Evolutionary conservation across 1,140 invertebrate species (phyloP).

Genomic region (Polypedilum pembai): DNA sequence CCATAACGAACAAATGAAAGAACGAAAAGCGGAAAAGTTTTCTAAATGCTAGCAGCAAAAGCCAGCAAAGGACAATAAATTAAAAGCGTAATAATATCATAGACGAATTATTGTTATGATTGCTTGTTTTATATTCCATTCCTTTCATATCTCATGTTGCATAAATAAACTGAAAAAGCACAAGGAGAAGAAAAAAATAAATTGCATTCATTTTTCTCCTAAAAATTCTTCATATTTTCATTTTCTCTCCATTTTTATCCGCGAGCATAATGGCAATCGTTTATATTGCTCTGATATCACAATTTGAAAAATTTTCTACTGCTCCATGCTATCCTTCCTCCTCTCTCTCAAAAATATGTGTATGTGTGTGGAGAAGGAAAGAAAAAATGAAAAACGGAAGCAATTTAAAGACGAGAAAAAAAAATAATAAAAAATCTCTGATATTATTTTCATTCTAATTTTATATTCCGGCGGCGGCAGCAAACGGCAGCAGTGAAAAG

Average conservation of each 20-base stretch:
- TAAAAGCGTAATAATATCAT: too few species aligned
- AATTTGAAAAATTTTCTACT: constrained; percentile 1
- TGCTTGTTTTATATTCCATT: too few species aligned
- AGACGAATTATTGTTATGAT: too few species aligned
- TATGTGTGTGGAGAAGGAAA: background rate
- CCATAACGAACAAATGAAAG: too few species aligned
- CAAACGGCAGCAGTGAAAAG: background rate
- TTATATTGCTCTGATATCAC: constrained; percentile 6
- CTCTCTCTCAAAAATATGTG: background rate
- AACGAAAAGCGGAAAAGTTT: too few species aligned
- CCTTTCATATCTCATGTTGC: background rate
- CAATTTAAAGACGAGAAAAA: background rate
- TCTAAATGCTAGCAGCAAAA: too few species aligned
- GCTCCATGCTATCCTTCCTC: background rate
- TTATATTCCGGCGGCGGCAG: background rate
- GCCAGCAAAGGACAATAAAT: too few species aligned
- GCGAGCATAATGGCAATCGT: constrained; percentile 13
- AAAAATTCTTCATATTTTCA: background rate
- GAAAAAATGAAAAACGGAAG: constrained; percentile 10
- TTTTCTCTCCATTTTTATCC: background rate
- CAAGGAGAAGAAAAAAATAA: background rate
- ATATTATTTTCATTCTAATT: constrained; percentile 20
- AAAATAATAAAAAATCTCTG: background rate
- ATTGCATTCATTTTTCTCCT: constrained; percentile 13
- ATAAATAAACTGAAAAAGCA: background rate